Conservation (phyloP, 92 coral and sea anemone genomes). For the Siderastrea radians region DNA sequence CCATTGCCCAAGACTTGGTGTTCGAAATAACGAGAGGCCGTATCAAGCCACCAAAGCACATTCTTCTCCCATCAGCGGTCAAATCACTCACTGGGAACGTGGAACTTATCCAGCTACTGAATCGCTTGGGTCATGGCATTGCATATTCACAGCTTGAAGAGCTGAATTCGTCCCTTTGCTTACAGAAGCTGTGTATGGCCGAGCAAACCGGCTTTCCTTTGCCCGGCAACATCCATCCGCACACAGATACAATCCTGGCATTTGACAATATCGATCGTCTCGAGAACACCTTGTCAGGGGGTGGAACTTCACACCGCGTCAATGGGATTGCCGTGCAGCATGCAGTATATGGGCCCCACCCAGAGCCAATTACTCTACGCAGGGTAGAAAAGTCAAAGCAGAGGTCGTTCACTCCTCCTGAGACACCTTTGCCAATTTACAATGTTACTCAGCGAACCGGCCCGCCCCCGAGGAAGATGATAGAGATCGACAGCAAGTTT, state of each 20-base stretch:
- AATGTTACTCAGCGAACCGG: neutral
- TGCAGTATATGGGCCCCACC: constrained; percentile 10
- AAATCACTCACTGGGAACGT: constrained; percentile 71
- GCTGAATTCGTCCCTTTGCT: neutral
- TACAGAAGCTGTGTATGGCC: constrained; percentile 5
- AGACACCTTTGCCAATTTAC: constrained; percentile 15
- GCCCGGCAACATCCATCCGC: constrained; percentile 36
- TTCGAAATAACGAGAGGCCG: constrained; percentile 6
- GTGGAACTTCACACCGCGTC: constrained; percentile 48
- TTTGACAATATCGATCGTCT: constrained; percentile 72
- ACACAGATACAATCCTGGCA: constrained; percentile 58
- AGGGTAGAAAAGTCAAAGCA: constrained; percentile 15
- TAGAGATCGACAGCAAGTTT: constrained; percentile 19
- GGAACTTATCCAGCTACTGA: constrained; percentile 54
- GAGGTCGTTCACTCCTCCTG: constrained; percentile 5
- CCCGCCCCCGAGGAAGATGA: constrained; percentile 22
- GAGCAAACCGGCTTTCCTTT: neutral
- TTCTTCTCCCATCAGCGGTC: constrained; percentile 53
- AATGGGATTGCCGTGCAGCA: constrained; percentile 12
- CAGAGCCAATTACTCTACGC: neutral
- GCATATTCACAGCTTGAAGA: constrained; percentile 48
- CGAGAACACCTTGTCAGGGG: constrained; percentile 54
- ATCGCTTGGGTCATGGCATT: constrained; percentile 71
- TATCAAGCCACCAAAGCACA: constrained; percentile 3
- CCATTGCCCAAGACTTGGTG: constrained; percentile 3